Conservation (phyloP, 2,797 vertebrate species). For the Phataginus tricuspis region DNA sequence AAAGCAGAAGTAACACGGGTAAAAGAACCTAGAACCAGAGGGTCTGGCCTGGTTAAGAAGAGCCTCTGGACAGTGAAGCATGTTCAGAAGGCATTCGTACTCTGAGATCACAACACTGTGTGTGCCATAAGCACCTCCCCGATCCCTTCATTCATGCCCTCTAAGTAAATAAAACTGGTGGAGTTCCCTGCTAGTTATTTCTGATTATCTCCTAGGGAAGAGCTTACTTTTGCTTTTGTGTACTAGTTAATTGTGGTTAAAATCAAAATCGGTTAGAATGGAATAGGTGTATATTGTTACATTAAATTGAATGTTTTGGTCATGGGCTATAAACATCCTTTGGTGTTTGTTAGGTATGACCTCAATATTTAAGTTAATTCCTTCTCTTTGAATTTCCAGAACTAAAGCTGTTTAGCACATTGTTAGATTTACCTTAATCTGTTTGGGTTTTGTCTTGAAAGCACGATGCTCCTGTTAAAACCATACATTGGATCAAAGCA, state of each 20-base stretch:
- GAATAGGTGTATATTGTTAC: accelerated
- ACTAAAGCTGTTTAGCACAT: neutral
- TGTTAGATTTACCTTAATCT: neutral
- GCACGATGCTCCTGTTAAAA: constrained; percentile 98
- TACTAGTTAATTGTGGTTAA: too few species aligned
- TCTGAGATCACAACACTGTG: accelerated
- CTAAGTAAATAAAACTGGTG: neutral
- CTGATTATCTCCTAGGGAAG: neutral
- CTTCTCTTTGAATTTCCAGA: neutral
- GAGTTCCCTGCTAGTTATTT: neutral
- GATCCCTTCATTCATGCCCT: accelerated
- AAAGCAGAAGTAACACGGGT: neutral
- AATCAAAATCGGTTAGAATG: neutral
- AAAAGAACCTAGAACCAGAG: neutral
- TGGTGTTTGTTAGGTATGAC: neutral
- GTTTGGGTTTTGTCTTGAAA: constrained; percentile 76
- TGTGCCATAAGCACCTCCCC: neutral
- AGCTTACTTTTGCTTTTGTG: neutral
- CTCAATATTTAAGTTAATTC: neutral
- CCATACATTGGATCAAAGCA: constrained; percentile 99
- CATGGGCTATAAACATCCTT: neutral
- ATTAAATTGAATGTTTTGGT: neutral
- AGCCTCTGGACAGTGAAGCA: accelerated
- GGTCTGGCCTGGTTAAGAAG: neutral
- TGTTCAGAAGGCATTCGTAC: accelerated